These are phyloP conservation scores for Conger conger DNA, from an alignment of 2,113 vertebrate genomes.

Conservation along the genomic window DNA sequence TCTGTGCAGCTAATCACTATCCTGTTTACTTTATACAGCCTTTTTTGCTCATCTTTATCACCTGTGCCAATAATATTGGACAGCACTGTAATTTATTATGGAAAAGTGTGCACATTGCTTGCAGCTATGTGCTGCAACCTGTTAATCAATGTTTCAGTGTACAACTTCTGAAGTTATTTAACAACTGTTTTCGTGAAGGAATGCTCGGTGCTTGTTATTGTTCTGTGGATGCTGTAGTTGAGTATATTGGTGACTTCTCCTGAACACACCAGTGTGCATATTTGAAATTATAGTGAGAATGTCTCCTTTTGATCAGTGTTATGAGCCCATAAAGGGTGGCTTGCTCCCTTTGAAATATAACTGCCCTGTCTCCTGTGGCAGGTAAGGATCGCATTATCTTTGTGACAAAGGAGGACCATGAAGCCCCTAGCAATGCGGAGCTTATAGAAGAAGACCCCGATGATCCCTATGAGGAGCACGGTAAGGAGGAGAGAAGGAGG, in stretches of 20 bases:
- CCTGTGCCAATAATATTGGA: no score
- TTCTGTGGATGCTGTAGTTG: neutral
- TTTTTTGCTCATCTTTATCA: no score
- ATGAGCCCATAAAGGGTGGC: neutral
- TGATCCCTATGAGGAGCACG: slow-evolving; percentile 87
- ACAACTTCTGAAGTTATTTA: neutral
- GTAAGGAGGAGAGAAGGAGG: slow-evolving; percentile 73
- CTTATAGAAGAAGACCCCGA: slow-evolving; percentile 78
- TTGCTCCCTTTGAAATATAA: neutral
- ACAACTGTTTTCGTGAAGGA: neutral
- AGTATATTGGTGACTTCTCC: neutral
- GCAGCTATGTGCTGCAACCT: neutral
- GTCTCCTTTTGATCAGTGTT: neutral
- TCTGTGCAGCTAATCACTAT: no score
- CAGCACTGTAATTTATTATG: no score
- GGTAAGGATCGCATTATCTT: slow-evolving; percentile 75
- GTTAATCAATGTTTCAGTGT: neutral
- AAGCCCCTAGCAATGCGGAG: slow-evolving; percentile 79
- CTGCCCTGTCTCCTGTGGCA: neutral
- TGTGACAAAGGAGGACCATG: slow-evolving; percentile 85
- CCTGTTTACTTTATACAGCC: no score
- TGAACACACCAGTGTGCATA: neutral
- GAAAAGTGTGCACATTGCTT: no score
- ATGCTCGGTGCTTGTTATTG: neutral
- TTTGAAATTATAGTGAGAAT: neutral